These are phyloP conservation scores for Drosophila differens DNA, from an alignment of 2,888 invertebrate genomes.

Conservation along the genomic window DNA sequence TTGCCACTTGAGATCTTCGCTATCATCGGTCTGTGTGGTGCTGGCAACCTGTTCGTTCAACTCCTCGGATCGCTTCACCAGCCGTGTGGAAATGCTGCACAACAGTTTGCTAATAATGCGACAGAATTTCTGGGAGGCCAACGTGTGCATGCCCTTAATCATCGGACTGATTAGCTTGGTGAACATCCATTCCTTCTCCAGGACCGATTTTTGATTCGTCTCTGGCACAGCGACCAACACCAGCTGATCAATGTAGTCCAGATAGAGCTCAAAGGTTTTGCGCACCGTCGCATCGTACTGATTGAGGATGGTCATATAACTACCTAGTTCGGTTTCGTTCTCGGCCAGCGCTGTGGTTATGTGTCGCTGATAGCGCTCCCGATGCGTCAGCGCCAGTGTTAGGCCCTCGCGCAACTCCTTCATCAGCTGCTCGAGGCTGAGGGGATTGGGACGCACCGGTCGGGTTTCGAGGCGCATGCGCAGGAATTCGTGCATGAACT, in stretches of 20 bases:
- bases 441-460: constrained; percentile 92
- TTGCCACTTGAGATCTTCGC: constrained; percentile 83
- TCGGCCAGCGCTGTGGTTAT: constrained; percentile 87
- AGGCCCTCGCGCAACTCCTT: constrained; percentile 96
- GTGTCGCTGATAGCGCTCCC: constrained; percentile 90
- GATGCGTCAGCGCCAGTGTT: constrained; percentile 92
- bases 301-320: constrained; percentile 88
- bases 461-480: constrained; percentile 93
- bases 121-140: constrained; percentile 93
- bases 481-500: constrained; percentile 96
- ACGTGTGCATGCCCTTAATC: constrained; percentile 90
- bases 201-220: constrained; percentile 88
- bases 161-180: constrained; percentile 91
- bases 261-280: constrained; percentile 92
- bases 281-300: constrained; percentile 92
- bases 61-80: constrained; percentile 86
- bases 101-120: constrained; percentile 86
- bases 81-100: constrained; percentile 85
- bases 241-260: constrained; percentile 94
- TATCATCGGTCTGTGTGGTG: constrained; percentile 79
- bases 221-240: constrained; percentile 87
- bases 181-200: constrained; percentile 96
- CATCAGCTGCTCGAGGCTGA: constrained; percentile 94
- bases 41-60: constrained; percentile 83
- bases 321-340: constrained; percentile 85